Percentiles rank a stretch among this genome's conserved stretches.
These are phyloP conservation scores for Trachymyrmex septentrionalis DNA, from an alignment of 1,140 invertebrate species.

Conservation along the genomic window DNA sequence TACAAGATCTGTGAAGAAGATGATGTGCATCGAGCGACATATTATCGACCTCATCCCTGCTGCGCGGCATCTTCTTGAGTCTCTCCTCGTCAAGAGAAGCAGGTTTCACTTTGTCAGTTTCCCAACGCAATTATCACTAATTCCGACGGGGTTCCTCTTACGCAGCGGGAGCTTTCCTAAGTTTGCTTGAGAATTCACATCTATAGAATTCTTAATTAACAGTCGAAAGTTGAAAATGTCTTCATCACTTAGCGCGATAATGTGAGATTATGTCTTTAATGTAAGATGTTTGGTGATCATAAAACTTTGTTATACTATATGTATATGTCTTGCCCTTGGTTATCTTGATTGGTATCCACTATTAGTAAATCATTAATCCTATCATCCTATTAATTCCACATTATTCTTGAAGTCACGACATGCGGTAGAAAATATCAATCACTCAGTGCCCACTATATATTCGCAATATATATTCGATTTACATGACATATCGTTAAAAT, in stretches of 20 bases:
- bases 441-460: conserved; percentile 13
- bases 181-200: conserved; percentile 33
- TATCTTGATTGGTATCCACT: neutral
- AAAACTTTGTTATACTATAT: neutral
- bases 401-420: neutral
- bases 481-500: neutral
- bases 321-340: neutral
- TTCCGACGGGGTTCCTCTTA: neutral
- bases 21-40: conserved; percentile 80
- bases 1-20: conserved; percentile 90
- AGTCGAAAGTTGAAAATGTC: conserved; percentile 15
- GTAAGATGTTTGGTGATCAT: neutral
- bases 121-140: conserved; percentile 39
- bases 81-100: neutral
- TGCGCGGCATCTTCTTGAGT: conserved; percentile 85
- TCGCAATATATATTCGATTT: neutral
- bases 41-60: conserved; percentile 85
- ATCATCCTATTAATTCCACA: neutral
- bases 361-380: neutral
- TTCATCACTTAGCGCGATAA: neutral
- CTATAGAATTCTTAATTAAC: conserved; percentile 34
- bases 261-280: neutral
- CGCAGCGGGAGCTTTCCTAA: neutral
- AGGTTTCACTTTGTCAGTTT: conserved; percentile 32
- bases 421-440: neutral